phyloP scores from a whole-genome alignment of 2,113 vertebrate species.

The Triplophysa rosa region DNA sequence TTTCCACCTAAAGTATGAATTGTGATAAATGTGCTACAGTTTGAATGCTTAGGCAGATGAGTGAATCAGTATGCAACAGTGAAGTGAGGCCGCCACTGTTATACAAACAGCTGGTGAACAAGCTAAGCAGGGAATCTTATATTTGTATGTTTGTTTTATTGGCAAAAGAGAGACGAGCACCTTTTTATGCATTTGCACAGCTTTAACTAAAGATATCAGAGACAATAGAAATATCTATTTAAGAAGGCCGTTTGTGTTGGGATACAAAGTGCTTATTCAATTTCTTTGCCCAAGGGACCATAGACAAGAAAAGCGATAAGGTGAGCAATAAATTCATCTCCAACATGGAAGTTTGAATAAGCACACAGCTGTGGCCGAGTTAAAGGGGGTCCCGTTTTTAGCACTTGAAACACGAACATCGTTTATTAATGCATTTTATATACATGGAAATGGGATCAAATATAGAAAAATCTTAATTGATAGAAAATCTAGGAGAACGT shows the following conservation, averaged over 20 bases:
- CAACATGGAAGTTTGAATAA: conserved; percentile 70
- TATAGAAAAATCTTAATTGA: neutral
- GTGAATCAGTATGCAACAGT: conserved; percentile 52
- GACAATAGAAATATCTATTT: conserved; percentile 64
- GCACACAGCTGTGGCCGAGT: conserved; percentile 68
- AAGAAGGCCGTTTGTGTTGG: conserved; percentile 59
- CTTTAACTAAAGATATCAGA: conserved; percentile 76
- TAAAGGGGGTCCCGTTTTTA: conserved; percentile 66
- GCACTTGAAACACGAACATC: conserved; percentile 75
- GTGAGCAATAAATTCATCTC: conserved; percentile 79
- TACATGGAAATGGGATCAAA: conserved; percentile 63
- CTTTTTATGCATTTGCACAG: conserved; percentile 80
- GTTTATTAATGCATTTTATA: conserved; percentile 64
- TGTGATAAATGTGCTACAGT: conserved; percentile 66
- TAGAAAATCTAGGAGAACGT: neutral
- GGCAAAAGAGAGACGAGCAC: conserved; percentile 66
- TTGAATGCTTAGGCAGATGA: conserved; percentile 68
- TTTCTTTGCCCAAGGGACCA: conserved; percentile 70
- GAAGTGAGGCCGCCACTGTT: conserved; percentile 68
- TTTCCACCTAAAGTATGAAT: conserved; percentile 71
- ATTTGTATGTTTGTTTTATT: conserved; percentile 40
- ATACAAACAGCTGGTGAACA: conserved; percentile 66
- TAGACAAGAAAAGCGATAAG: conserved; percentile 65
- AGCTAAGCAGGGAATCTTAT: conserved; percentile 62
- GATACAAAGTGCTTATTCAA: conserved; percentile 69